These are phyloP conservation scores for Sphenodon punctatus DNA, from an alignment of 2,797 vertebrate genomes.

Conservation along the genomic window DNA sequence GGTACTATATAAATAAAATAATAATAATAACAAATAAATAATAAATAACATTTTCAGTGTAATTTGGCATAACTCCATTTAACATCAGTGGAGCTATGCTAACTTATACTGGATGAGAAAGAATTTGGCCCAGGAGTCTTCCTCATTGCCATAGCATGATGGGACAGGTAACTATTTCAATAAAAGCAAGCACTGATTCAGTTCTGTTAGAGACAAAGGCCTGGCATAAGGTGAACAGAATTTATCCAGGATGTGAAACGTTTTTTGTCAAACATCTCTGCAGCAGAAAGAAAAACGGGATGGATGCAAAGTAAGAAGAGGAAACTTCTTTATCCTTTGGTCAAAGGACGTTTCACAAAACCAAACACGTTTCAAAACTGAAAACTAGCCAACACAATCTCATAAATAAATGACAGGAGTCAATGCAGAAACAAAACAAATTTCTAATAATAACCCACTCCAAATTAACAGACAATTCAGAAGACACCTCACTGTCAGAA, in stretches of 20 bases:
- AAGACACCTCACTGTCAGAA: neutral
- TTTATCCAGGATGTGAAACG: slow-evolving; percentile 18
- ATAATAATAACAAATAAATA: no score
- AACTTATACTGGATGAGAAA: neutral
- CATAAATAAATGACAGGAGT: neutral
- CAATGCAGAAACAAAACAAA: neutral
- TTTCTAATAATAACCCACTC: neutral
- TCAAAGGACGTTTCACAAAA: no score
- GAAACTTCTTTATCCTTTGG: no score
- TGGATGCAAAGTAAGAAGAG: neutral
- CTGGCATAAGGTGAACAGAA: neutral
- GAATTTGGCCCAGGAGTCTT: slow-evolving; percentile 20
- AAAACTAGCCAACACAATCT: neutral
- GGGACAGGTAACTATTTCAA: slow-evolving; percentile 5
- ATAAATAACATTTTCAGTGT: neutral
- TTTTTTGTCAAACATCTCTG: neutral
- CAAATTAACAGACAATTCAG: slow-evolving; percentile 8
- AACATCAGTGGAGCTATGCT: neutral
- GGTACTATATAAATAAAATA: no score
- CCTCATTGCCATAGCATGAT: slow-evolving; percentile 13
- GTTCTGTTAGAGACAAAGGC: slow-evolving; percentile 12
- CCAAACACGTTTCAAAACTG: neutral
- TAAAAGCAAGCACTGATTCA: slow-evolving; percentile 25
- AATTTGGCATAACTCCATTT: neutral
- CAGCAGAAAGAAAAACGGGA: neutral